Conservation (phyloP, 2,888 invertebrate genomes). For the Syritta pipiens region DNA sequence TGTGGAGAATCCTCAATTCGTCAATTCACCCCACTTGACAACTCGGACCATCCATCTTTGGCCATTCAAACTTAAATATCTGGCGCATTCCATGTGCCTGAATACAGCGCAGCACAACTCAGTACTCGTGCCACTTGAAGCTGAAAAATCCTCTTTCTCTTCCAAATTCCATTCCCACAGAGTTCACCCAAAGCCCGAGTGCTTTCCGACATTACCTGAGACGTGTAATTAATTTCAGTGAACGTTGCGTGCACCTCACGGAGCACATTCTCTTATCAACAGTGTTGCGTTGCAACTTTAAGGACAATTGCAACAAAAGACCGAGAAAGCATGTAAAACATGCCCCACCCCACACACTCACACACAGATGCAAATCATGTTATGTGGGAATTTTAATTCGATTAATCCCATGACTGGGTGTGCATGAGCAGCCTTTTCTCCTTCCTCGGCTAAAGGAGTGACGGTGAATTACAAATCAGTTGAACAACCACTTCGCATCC, state of each 20-base stretch:
- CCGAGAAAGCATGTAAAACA: too few relatives aligned
- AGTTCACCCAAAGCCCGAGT: neutral
- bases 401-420: conserved; percentile 22
- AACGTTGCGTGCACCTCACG: neutral
- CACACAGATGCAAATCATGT: conserved; percentile 1
- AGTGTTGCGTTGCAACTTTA: neutral
- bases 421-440: neutral
- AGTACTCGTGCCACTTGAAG: too few relatives aligned
- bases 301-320: neutral
- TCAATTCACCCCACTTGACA: too few relatives aligned
- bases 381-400: conserved; percentile 25
- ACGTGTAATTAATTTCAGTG: neutral
- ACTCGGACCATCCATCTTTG: too few relatives aligned
- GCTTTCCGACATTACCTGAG: conserved; percentile 4
- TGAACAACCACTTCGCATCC: neutral
- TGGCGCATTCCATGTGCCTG: too few relatives aligned
- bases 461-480: conserved; percentile 8
- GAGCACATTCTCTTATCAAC: neutral
- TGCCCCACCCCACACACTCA: neutral
- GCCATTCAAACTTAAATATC: too few relatives aligned
- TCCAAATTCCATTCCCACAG: too few relatives aligned
- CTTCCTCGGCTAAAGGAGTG: neutral
- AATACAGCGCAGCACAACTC: too few relatives aligned
- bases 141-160: too few relatives aligned
- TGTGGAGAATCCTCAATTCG: too few relatives aligned